Percentiles rank a stretch among this genome's conserved stretches.
Conservation (phyloP, 1,140 invertebrate genomes). For the Drosophila pectinifera region DNA sequence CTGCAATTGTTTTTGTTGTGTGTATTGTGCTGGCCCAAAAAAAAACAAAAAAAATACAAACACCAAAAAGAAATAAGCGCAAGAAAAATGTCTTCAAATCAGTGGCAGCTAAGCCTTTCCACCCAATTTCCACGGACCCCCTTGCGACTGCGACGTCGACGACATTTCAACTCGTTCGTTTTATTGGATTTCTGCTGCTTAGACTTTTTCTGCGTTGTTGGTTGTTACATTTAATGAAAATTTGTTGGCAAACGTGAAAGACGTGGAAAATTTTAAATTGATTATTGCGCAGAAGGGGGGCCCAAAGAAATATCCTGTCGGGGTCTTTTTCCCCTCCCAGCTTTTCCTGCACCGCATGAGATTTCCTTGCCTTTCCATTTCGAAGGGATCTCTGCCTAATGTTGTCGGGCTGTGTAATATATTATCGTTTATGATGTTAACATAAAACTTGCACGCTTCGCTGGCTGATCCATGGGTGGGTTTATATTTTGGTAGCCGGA, state of each 20-base stretch:
- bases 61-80: slow-evolving; percentile 14
- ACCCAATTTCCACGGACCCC: slow-evolving; percentile 5
- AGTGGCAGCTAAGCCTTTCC: slow-evolving; percentile 54
- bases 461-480: slow-evolving; percentile 33
- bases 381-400: slow-evolving; percentile 40
- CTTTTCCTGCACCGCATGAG: slow-evolving; percentile 43
- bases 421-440: slow-evolving; percentile 77
- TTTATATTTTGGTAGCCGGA: slow-evolving; percentile 8
- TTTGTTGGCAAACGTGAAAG: slow-evolving; percentile 69
- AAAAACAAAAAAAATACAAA: too few species aligned
- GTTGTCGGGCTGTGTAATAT: slow-evolving; percentile 67
- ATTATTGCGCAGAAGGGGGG: slow-evolving; percentile 55
- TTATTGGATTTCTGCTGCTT: slow-evolving; percentile 65
- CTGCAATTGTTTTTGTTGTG: slow-evolving; percentile 67
- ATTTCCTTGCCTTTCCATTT: background rate
- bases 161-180: slow-evolving; percentile 73
- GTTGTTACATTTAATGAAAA: slow-evolving; percentile 75
- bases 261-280: slow-evolving; percentile 78
- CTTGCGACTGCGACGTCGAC: background rate
- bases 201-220: slow-evolving; percentile 29
- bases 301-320: slow-evolving; percentile 42
- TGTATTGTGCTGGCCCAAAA: slow-evolving; percentile 15
- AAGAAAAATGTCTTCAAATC: slow-evolving; percentile 77
- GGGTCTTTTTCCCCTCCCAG: slow-evolving; percentile 1
- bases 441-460: slow-evolving; percentile 74